A percentile compares a stretch with the other conserved stretches of the same genome.
Evolutionary conservation across 1,140 invertebrate genomes (phyloP).

Genomic region (Andricus grossulariae): DNA sequence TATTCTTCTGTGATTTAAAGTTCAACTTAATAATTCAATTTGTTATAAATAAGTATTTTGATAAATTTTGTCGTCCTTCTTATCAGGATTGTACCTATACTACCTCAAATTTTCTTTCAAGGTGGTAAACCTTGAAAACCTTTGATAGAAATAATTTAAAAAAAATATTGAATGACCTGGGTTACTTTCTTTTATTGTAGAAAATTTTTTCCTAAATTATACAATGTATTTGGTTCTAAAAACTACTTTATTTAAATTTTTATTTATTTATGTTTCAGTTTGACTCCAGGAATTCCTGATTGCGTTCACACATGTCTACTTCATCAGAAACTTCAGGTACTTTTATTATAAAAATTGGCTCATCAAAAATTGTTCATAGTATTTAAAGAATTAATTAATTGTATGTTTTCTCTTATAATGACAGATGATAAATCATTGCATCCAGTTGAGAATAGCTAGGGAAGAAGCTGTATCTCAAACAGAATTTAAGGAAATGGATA

Average conservation of each 20-base stretch:
- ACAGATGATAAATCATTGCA: slow-evolving; percentile 97
- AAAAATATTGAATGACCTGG: neutral
- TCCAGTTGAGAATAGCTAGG: slow-evolving; percentile 82
- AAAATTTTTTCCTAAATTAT: neutral
- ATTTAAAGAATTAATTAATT: slow-evolving; percentile 4
- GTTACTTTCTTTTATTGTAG: neutral
- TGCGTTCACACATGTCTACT: slow-evolving; percentile 89
- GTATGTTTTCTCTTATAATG: slow-evolving; percentile 44
- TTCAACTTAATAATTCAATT: too few relatives aligned
- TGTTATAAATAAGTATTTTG: too few relatives aligned
- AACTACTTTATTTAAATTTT: neutral
- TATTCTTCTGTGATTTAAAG: too few relatives aligned
- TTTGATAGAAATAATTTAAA: too few relatives aligned
- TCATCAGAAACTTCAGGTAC: slow-evolving; percentile 90
- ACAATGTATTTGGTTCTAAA: neutral
- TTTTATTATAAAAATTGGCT: neutral
- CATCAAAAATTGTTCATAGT: neutral
- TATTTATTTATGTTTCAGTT: slow-evolving; percentile 58
- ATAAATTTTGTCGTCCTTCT: too few relatives aligned
- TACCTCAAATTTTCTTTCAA: neutral
- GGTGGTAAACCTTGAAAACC: too few relatives aligned
- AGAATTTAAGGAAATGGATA: slow-evolving; percentile 59
- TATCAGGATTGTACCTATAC: too few relatives aligned
- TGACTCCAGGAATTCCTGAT: slow-evolving; percentile 87
- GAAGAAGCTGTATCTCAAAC: slow-evolving; percentile 71